Conservation (phyloP, 2,797 vertebrate genomes). For the Lacerta agilis region DNA sequence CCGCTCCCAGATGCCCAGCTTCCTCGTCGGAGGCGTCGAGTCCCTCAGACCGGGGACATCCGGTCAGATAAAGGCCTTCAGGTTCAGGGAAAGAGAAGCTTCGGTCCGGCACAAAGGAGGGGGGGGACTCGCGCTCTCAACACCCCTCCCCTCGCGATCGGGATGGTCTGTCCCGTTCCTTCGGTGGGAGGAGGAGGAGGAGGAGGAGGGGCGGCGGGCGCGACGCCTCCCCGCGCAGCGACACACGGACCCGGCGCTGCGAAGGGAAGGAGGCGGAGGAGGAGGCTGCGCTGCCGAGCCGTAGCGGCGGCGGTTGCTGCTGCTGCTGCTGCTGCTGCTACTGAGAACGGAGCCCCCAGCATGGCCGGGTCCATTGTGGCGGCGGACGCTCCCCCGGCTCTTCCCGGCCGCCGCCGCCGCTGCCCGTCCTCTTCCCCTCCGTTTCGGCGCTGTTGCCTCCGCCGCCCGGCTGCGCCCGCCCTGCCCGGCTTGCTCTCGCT, state of each 20-base stretch:
- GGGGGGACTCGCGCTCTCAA: not conserved
- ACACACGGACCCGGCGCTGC: conserved; percentile 59
- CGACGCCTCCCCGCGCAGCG: conserved; percentile 55
- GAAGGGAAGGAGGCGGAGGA: conserved; percentile 27
- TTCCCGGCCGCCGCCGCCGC: conserved; percentile 31
- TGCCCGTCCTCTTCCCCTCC: not conserved
- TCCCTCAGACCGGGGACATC: not conserved
- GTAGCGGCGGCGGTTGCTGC: conserved; percentile 31
- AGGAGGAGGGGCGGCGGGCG: conserved; percentile 51
- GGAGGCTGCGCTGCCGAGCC: not conserved
- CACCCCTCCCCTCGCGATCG: conserved; percentile 34
- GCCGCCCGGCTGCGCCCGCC: conserved; percentile 54
- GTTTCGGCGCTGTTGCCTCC: conserved; percentile 47
- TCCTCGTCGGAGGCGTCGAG: too few species aligned
- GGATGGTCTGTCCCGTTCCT: conserved; percentile 61
- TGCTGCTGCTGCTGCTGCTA: conserved; percentile 31
- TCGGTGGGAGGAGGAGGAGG: conserved; percentile 55
- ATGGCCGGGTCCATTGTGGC: conserved; percentile 57
- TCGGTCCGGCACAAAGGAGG: not conserved
- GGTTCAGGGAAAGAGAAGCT: not conserved
- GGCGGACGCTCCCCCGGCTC: conserved; percentile 41
- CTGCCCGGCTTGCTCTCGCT: conserved; percentile 60
- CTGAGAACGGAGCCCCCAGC: conserved; percentile 40
- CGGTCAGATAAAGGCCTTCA: too few species aligned
- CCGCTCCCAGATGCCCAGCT: not conserved